Base-by-base conservation (phyloP, 2,888 invertebrate genomes). In the Andrena hattorfiana region DNA sequence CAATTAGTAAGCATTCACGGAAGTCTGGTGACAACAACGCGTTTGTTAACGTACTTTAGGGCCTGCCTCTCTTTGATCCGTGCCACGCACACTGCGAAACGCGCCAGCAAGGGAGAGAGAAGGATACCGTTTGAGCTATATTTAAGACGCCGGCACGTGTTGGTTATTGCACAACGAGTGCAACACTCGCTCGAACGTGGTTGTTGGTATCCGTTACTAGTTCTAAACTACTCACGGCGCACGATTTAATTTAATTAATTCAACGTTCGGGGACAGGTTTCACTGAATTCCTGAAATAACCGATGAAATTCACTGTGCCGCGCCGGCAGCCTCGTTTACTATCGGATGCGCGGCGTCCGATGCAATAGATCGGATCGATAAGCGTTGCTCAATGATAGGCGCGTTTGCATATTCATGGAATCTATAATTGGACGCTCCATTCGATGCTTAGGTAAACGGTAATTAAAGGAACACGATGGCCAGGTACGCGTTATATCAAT, bases 121-220 rank as follows among this genome's bases (percentile, higher is more conserved):
- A 72, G 35, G 20, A 63, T 28, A 79, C 35, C 66, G 83, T 84
- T 79, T 73, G 84, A 35, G 83, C 83, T 84, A 83, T 84, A 84
- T 84, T 84, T 84, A 83, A 84, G 84, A 73, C 84, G 59, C 75
- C 42, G 83, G 74, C 81, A 81, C 84, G 77, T 77, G 84, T 84
- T 84, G 77, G 75, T 81, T 76, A 85, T 85, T 82, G 84, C 84
- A 81, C 84, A 85, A 85, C 83, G 72, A 72, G 79, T 80, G 72
- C 79, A 76, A 84, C 80, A 82, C 77, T 83, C 67, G 79, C 66
- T 84, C 54, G 67, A 80, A 64, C 67, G 63, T 20, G 26, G 77
- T 63, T 69, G 51, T 78, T 63, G 73, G 66, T 49, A 42, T 30
- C 62, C 42, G 54, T 63, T 54, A 42, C 35, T 4, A 28, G 56